Percentiles rank a stretch among this genome's conserved stretches.
Conservation (phyloP, 1,140 invertebrate species). For the Aphaenogaster ashmeadi region DNA sequence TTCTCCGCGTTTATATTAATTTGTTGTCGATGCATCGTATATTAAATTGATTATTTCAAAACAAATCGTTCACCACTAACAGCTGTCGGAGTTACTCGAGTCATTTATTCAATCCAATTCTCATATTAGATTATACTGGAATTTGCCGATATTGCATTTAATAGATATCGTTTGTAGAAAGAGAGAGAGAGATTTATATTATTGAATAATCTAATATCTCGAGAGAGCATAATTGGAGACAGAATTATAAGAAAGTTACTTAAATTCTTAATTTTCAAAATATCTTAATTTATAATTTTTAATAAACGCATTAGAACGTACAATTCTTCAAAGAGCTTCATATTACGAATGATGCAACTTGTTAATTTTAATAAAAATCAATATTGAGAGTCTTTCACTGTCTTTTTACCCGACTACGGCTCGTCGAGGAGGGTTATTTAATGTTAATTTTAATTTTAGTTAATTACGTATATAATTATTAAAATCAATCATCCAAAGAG, state of each 20-base stretch:
- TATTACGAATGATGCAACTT: neutral
- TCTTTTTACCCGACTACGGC: too few species aligned
- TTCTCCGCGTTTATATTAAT: constrained; percentile 3
- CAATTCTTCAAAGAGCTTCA: neutral
- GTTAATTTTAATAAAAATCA: neutral
- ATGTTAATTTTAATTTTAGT: neutral
- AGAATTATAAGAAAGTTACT: neutral
- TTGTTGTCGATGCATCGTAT: neutral
- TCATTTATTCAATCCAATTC: constrained; percentile 30
- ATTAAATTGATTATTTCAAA: constrained; percentile 35
- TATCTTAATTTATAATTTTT: neutral
- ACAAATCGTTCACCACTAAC: constrained; percentile 25
- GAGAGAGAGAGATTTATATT: neutral
- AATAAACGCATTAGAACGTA: neutral
- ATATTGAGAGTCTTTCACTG: too few species aligned
- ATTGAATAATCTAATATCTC: constrained; percentile 4
- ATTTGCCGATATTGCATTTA: constrained; percentile 21
- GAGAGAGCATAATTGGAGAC: neutral
- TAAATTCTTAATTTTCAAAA: neutral
- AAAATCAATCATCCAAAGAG: neutral
- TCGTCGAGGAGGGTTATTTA: too few species aligned
- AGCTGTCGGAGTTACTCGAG: neutral
- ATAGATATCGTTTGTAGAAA: neutral
- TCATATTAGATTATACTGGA: constrained; percentile 3
- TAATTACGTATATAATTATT: neutral